Evolutionary conservation across 2,797 vertebrate species (phyloP).

Genomic region (Triplophysa yarkandensis): DNA sequence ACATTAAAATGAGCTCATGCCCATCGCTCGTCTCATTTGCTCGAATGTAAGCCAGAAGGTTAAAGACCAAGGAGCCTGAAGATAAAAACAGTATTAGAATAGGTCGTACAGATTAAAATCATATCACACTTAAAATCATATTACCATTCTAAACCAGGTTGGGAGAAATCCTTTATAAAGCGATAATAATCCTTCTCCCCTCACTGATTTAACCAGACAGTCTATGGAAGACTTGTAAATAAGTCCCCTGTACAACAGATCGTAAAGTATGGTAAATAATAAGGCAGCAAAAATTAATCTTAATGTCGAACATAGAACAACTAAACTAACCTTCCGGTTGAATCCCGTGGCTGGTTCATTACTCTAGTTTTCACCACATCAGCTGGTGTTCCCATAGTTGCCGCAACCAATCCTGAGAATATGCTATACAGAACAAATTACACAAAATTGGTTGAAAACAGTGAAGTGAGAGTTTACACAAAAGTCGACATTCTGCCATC

Average conservation of each 20-base stretch:
- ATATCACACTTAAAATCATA: not conserved
- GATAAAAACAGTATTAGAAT: slow-evolving; percentile 30
- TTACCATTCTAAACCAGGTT: slow-evolving; percentile 86
- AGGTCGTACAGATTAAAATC: not conserved
- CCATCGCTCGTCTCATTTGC: slow-evolving; percentile 78
- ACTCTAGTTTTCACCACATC: slow-evolving; percentile 86
- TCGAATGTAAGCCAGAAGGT: slow-evolving; percentile 86
- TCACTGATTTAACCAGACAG: slow-evolving; percentile 79
- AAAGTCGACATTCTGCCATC: too few relatives aligned
- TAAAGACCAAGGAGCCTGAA: slow-evolving; percentile 84
- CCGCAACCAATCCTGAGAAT: slow-evolving; percentile 83
- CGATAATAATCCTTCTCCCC: slow-evolving; percentile 80
- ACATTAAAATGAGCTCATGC: slow-evolving; percentile 76
- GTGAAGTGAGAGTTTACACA: too few relatives aligned
- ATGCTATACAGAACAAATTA: slow-evolving; percentile 63
- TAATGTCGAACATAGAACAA: not conserved
- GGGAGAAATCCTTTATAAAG: slow-evolving; percentile 87
- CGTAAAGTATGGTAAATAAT: not conserved
- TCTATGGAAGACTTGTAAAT: slow-evolving; percentile 82
- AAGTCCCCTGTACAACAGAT: slow-evolving; percentile 72
- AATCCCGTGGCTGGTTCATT: slow-evolving; percentile 85
- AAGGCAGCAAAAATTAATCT: not conserved
- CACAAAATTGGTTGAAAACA: not conserved
- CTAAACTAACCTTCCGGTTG: slow-evolving; percentile 73
- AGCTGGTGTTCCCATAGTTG: slow-evolving; percentile 83